phyloP scores from a whole-genome alignment of 2,888 invertebrate species.

The Hypsopygia costalis region DNA sequence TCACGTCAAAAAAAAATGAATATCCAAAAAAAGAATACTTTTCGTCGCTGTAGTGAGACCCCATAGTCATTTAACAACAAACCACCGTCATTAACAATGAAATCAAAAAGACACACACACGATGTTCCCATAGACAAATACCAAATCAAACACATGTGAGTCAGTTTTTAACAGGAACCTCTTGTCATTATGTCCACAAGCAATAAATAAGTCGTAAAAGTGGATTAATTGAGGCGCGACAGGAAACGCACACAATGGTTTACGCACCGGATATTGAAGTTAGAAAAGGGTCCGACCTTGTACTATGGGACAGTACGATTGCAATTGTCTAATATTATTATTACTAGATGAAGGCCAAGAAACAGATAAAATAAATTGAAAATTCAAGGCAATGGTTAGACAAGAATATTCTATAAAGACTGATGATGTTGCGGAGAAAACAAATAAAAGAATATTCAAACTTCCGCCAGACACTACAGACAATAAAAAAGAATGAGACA shows the following conservation, averaged over 20 bases:
- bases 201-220: constrained; percentile 59
- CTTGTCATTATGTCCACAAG: constrained; percentile 42
- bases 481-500: too few species aligned
- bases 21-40: too few species aligned
- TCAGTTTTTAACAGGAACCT: constrained; percentile 34
- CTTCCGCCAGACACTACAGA: too few species aligned
- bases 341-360: constrained; percentile 14
- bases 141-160: constrained; percentile 15
- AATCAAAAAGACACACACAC: too few species aligned
- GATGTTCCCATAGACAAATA: constrained; percentile 6
- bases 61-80: too few species aligned
- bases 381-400: background rate
- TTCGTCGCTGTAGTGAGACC: too few species aligned
- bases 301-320: constrained; percentile 18
- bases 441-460: too few species aligned
- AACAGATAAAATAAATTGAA: background rate
- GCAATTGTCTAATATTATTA: constrained; percentile 10
- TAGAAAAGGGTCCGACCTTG: constrained; percentile 65
- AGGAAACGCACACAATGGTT: constrained; percentile 60
- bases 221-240: constrained; percentile 59
- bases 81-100: too few species aligned
- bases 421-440: too few species aligned
- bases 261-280: constrained; percentile 52
- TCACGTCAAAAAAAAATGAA: too few species aligned
- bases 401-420: too few species aligned